Percentiles rank a stretch among this genome's conserved stretches.
phyloP scores from a whole-genome alignment of 2,888 invertebrate genomes.

The Ophion ventricosus region DNA sequence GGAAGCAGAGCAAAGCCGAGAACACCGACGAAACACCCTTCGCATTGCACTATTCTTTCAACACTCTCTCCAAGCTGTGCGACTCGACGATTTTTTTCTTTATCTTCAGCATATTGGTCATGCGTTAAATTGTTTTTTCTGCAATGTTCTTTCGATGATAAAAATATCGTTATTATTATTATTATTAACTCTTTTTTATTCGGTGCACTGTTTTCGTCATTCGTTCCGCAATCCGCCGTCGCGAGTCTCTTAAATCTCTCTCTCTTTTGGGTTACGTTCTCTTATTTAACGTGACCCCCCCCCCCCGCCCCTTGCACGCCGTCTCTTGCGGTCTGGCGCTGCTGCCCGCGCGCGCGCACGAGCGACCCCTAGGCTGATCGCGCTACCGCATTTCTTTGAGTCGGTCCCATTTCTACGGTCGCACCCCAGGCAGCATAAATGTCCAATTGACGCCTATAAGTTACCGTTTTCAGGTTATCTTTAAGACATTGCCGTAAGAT shows the following conservation, averaged over 20 bases:
- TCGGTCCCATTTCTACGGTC: too few relatives aligned
- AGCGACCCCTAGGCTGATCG: background rate
- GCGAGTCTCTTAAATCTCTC: conserved; percentile 61
- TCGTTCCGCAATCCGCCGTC: conserved; percentile 53
- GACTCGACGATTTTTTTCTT: background rate
- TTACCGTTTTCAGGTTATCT: too few relatives aligned
- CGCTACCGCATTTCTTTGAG: background rate
- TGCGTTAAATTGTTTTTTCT: conserved; percentile 13
- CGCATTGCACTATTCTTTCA: conserved; percentile 5
- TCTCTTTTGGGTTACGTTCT: conserved; percentile 63
- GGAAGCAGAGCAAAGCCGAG: conserved; percentile 59
- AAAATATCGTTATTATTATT: conserved; percentile 20
- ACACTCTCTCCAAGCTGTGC: background rate
- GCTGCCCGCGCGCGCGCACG: conserved; percentile 2
- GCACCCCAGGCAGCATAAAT: too few relatives aligned
- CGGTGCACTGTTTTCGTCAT: conserved; percentile 54
- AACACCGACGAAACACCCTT: conserved; percentile 24
- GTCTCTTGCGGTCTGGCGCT: background rate
- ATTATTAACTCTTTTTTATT: conserved; percentile 23
- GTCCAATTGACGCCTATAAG: too few relatives aligned
- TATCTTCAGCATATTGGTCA: conserved; percentile 6
- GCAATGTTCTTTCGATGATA: conserved; percentile 8
- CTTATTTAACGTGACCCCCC: conserved; percentile 43
- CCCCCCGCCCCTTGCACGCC: background rate
- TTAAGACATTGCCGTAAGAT: too few relatives aligned